A percentile compares a stretch with the other conserved stretches of the same genome.
phyloP scores from a whole-genome alignment of 2,113 vertebrate species.

The Mohoua ochrocephala region DNA sequence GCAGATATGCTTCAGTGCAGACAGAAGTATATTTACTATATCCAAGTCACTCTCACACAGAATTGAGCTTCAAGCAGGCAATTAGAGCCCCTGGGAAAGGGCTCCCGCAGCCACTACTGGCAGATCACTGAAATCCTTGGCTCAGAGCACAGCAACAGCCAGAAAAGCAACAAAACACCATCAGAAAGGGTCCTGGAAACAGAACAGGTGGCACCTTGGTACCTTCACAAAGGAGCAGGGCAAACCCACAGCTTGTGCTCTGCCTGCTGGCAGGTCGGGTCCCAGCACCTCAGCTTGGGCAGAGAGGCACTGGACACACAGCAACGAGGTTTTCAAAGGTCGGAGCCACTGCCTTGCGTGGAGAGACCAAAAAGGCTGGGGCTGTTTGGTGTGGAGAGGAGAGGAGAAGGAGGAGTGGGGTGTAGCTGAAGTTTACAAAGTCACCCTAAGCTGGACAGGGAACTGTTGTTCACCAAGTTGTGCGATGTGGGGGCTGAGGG shows the following conservation, averaged over 20 bases:
- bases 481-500: not conserved
- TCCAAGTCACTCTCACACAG: accelerated
- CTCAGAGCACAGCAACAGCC: not conserved
- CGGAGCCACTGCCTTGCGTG: not conserved
- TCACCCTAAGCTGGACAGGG: not conserved
- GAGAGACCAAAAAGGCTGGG: not conserved
- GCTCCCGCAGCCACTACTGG: not conserved
- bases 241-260: not conserved
- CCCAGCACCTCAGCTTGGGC: accelerated
- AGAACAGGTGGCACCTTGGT: not conserved
- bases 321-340: not conserved
- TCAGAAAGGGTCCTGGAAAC: not conserved
- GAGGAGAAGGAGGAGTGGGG: not conserved
- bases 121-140: not conserved
- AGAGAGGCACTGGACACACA: accelerated
- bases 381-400: not conserved
- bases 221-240: accelerated
- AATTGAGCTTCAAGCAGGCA: not conserved
- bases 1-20: not conserved
- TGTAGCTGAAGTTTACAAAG: not conserved
- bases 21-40: not conserved
- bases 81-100: not conserved
- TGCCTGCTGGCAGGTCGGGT: not conserved
- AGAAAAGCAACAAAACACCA: not conserved
- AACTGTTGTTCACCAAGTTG: not conserved